Base-by-base conservation (phyloP, 2,797 vertebrate species). In the Hydrophis major region DNA sequence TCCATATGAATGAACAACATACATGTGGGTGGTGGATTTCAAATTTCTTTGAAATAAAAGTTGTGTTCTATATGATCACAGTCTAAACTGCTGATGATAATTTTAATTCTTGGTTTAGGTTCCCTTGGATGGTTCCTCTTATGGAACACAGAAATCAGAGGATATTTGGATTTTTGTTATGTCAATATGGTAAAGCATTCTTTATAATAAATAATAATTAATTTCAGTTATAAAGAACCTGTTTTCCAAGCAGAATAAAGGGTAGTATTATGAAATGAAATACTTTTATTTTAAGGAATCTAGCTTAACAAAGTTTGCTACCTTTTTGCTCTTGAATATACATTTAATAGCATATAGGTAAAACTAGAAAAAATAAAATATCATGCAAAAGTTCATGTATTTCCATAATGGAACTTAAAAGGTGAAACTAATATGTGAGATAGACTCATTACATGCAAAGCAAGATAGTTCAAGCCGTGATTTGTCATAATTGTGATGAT, bases 241-340 rank as follows among this genome's bases (percentile, higher is more conserved):
- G n/a, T 25, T 87, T 87, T 91, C 42, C 27, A 63, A 32, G 20
- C 18, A 87, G 55, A 56, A 13, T 4, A 10, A 14, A 27, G 7
- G 57, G 63, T 37, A 42, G 63, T 13, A 59, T 89, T 61, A n/a
- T 63, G n/a, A 86, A 86, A 89, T 42, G n/a, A 50, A 22, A 47
- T 47, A 60, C 42, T 47, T 95, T 94, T 95, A 91, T 95, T 93
- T 94, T 89, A 55, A 89, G 93, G 90, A 94, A 95, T 93, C 60
- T 50, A 22, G 92, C 47, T 91, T 92, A 94, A 93, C 32, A 89
- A 92, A 92, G 92, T 83, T 89, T 94, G 56, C 92, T 93, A 32
- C 90, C 93, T 91, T 14, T 1, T 0, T 20, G 59, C 88, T 92
- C n/a, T 32, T 78, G 78, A 56, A 47, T 90, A n/a, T 88, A 86